Evolutionary conservation across 2,888 invertebrate genomes (phyloP), one percentile per base, ranked within the genome.

Genomic region (Meghimatium bilineatum): DNA sequence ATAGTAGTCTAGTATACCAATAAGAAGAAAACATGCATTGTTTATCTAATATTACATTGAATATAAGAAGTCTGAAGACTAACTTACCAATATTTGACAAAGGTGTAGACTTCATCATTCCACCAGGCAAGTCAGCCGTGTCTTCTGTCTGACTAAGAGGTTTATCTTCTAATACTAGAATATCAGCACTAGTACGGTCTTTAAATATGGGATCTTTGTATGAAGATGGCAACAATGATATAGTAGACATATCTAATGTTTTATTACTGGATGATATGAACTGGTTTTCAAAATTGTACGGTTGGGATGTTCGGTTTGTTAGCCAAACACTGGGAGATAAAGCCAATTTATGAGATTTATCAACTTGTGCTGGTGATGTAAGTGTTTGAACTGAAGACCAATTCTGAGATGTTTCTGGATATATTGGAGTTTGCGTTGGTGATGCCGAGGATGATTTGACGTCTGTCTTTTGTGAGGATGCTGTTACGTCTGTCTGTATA

Each of bases 301-400:
- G 75, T 75, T 17, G n/a, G 29, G 75, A 75, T 75, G n/a, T 29
- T 20, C 2, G n/a, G 44, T 49, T 29, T 32, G 49, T 63, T 26
- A 80, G 36, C 71, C 34, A 71, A 26, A 34, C 34, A 49, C 56
- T 80, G 14, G 80, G 56, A 26, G 56, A 71, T 34, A 80, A 36
- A 38, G 56, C 26, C 6, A 44, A 20, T 20, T 38, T 52, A 34
- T 56, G 29, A 8, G 52, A 75, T 32, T 34, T 34, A 12, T 32
- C 29, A 32, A 2, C 23, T n/a, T 52, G 20, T 75, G 75, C 56
- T n/a, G n/a, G n/a, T n/a, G n/a, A n/a, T n/a, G n/a, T n/a, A n/a
- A n/a, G n/a, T 52, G 20, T 52, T 10, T 56, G 32, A 52, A 56
- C 10, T 56, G 75, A 44, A 14, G 36, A 36, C 32, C 29, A 66